phyloP scores from a whole-genome alignment of 1,140 invertebrate genomes.

The Archegozetes longisetosus region DNA sequence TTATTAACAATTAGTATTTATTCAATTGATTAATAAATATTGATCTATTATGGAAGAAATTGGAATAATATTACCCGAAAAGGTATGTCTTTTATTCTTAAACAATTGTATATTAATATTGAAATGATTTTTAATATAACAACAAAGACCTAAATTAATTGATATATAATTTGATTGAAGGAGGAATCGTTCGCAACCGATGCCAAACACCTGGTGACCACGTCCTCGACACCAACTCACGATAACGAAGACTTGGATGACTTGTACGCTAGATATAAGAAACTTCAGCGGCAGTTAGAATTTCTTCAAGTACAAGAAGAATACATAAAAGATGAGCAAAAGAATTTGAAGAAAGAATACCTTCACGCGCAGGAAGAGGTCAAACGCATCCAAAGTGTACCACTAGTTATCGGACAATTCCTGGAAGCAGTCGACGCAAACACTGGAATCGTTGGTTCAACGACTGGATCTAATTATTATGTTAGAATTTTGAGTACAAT shows the following conservation, averaged over 20 bases:
- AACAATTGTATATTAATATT: neutral
- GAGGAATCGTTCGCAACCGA: neutral
- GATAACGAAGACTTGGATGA: conserved; percentile 74
- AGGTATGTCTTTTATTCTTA: conserved; percentile 29
- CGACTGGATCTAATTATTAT: conserved; percentile 85
- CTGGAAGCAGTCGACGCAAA: conserved; percentile 96
- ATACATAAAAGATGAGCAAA: conserved; percentile 95
- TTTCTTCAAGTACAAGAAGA: conserved; percentile 95
- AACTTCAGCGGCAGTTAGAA: conserved; percentile 85
- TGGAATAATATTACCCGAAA: conserved; percentile 48
- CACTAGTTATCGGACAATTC: conserved; percentile 93
- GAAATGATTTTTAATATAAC: neutral
- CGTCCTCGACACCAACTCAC: neutral
- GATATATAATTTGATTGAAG: neutral
- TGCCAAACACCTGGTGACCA: neutral
- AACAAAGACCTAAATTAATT: neutral
- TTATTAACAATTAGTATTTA: no score
- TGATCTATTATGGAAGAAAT: conserved; percentile 55
- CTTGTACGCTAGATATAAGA: conserved; percentile 89
- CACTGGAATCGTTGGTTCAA: conserved; percentile 77
- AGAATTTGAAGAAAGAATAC: conserved; percentile 93
- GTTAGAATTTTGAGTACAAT: conserved; percentile 87
- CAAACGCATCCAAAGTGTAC: conserved; percentile 92
- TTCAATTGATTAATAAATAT: no score
- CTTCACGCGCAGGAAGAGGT: conserved; percentile 90